phyloP scores from a whole-genome alignment of 2,113 vertebrate genomes.

The Talpa occidentalis region DNA sequence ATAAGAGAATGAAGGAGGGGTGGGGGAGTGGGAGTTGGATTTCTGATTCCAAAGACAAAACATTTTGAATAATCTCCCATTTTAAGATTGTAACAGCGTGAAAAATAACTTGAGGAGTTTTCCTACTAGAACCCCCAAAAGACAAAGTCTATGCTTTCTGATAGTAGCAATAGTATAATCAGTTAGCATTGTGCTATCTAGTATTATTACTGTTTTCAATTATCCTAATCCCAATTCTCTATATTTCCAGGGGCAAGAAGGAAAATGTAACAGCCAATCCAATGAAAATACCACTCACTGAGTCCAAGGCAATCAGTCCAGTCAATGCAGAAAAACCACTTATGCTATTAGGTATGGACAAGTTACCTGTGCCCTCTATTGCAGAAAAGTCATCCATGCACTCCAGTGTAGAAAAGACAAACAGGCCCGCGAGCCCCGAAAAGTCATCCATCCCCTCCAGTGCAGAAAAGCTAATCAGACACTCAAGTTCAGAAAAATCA shows the following conservation, averaged over 20 bases:
- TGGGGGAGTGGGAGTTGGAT: not conserved
- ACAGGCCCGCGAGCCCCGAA: too few species aligned
- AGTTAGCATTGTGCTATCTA: not conserved
- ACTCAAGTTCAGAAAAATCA: not conserved
- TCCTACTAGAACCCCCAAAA: not conserved
- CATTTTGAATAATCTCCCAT: not conserved
- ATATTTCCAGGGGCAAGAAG: constrained; percentile 44
- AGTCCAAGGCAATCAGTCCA: not conserved
- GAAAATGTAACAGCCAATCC: not conserved
- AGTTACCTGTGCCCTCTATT: not conserved
- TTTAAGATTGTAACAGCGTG: not conserved
- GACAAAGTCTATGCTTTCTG: constrained; percentile 21
- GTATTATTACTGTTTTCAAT: not conserved
- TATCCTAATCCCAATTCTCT: constrained; percentile 36
- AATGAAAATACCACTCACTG: not conserved
- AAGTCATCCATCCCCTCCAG: not conserved
- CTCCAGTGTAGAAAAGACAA: too few species aligned
- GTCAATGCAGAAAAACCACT: not conserved
- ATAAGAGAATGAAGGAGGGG: not conserved
- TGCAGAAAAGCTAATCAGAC: not conserved
- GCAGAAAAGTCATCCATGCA: not conserved
- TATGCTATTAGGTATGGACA: not conserved
- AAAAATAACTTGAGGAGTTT: not conserved
- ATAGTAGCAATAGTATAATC: not conserved
- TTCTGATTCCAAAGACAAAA: constrained; percentile 50